These are phyloP conservation scores for Ochropacha duplaris DNA, from an alignment of 2,888 invertebrate species.

Conservation along the genomic window DNA sequence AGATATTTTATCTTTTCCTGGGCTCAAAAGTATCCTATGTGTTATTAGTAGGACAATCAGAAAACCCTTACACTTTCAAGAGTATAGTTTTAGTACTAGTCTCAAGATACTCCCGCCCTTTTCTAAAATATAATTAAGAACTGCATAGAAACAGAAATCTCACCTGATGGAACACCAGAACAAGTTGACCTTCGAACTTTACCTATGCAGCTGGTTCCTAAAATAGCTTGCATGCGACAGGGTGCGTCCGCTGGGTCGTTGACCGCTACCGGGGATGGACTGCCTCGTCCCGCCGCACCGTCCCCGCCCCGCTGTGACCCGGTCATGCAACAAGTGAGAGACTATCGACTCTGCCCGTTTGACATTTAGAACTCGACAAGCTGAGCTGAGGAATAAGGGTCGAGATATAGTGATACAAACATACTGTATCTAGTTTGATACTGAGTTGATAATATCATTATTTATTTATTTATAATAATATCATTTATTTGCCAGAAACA, in stretches of 20 bases:
- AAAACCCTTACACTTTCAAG: too few relatives aligned
- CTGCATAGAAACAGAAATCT: constrained; percentile 3
- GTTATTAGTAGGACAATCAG: too few relatives aligned
- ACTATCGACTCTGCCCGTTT: constrained; percentile 72
- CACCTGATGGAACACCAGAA: constrained; percentile 16
- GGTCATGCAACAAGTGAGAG: constrained; percentile 77
- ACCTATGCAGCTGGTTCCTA: constrained; percentile 62
- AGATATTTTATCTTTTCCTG: too few relatives aligned
- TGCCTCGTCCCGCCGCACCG: constrained; percentile 23
- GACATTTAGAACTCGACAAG: constrained; percentile 63
- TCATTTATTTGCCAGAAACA: too few relatives aligned
- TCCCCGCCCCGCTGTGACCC: constrained; percentile 60
- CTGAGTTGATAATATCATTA: too few relatives aligned
- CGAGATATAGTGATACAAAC: constrained; percentile 3
- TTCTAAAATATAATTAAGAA: too few relatives aligned
- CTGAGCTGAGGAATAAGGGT: constrained; percentile 16
- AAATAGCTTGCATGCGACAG: constrained; percentile 66
- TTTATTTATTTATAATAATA: too few relatives aligned
- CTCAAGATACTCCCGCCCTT: too few relatives aligned
- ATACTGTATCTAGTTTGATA: too few relatives aligned
- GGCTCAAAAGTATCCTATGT: too few relatives aligned
- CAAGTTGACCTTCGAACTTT: constrained; percentile 68
- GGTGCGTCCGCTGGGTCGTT: constrained; percentile 65
- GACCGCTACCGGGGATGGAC: constrained; percentile 47
- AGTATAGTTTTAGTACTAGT: too few relatives aligned